A percentile compares a stretch with the other conserved stretches of the same genome.
These are phyloP conservation scores for Seison nebaliae DNA, from an alignment of 1,140 invertebrate genomes.

Conservation along the genomic window DNA sequence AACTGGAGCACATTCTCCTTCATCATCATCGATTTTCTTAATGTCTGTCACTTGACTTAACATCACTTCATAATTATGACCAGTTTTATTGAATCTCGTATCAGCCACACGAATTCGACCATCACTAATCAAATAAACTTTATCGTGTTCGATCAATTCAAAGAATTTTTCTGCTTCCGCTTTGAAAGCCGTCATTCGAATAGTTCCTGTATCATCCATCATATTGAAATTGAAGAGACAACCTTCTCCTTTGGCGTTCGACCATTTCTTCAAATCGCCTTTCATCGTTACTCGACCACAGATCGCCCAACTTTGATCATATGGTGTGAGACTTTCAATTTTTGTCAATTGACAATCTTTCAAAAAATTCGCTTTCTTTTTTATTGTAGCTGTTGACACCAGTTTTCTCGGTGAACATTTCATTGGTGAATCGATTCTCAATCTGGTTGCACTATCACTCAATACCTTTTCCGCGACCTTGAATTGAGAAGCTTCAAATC, in stretches of 20 bases:
- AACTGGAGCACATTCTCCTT: constrained; percentile 39
- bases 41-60: constrained; percentile 45
- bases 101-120: constrained; percentile 61
- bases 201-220: constrained; percentile 71
- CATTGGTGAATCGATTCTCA: too few species aligned
- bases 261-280: constrained; percentile 51
- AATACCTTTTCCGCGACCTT: too few species aligned
- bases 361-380: not conserved
- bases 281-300: constrained; percentile 64
- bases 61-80: constrained; percentile 85
- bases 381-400: too few species aligned
- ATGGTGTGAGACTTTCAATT: too few species aligned
- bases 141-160: constrained; percentile 52
- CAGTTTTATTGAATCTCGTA: constrained; percentile 51
- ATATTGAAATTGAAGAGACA: constrained; percentile 73
- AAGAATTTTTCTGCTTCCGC: constrained; percentile 64
- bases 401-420: too few species aligned
- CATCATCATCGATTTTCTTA: constrained; percentile 32
- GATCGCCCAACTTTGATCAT: constrained; percentile 78
- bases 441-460: too few species aligned
- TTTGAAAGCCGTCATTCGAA: constrained; percentile 70
- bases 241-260: constrained; percentile 63
- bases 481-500: too few species aligned
- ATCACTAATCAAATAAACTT: constrained; percentile 56
- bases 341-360: constrained; percentile 5